A percentile compares a stretch with the other conserved stretches of the same genome.
phyloP scores from a whole-genome alignment of 64 coral and sea anemone genomes.

The Orbicella faveolata region DNA sequence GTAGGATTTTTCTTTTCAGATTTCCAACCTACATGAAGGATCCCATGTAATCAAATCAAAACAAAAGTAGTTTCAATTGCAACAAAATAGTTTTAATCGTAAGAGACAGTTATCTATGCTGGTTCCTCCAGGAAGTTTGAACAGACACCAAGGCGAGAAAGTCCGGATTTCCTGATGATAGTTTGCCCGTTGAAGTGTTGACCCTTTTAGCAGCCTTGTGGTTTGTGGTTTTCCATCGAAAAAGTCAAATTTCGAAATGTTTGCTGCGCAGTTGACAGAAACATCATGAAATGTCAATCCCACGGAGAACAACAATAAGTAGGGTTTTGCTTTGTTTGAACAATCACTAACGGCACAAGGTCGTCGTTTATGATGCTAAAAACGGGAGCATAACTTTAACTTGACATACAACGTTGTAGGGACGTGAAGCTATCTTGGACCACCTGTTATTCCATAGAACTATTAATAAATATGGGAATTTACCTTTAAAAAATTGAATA shows the following conservation, averaged over 20 bases:
- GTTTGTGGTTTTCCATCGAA: constrained; percentile 33
- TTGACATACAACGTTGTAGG: no score
- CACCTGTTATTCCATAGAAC: neutral
- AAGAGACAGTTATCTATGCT: neutral
- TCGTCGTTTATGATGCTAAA: no score
- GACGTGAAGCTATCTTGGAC: neutral
- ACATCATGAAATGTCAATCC: neutral
- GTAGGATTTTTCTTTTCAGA: neutral
- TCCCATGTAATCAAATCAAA: neutral
- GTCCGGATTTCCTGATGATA: constrained; percentile 38
- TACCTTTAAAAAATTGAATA: neutral
- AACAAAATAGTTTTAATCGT: neutral
- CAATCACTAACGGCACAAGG: neutral
- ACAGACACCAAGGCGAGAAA: constrained; percentile 28
- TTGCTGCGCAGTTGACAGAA: neutral
- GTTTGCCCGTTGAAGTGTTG: neutral
- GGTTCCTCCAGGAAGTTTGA: neutral
- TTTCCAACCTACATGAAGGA: no score
- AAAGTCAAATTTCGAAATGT: neutral
- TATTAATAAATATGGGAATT: neutral
- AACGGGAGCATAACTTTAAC: no score
- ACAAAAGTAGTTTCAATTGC: neutral
- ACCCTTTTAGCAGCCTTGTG: constrained; percentile 17
- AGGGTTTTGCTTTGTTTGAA: neutral
- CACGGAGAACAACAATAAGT: neutral